These are phyloP conservation scores for Natrix natrix DNA, from an alignment of 2,797 vertebrate genomes.

Conservation along the genomic window DNA sequence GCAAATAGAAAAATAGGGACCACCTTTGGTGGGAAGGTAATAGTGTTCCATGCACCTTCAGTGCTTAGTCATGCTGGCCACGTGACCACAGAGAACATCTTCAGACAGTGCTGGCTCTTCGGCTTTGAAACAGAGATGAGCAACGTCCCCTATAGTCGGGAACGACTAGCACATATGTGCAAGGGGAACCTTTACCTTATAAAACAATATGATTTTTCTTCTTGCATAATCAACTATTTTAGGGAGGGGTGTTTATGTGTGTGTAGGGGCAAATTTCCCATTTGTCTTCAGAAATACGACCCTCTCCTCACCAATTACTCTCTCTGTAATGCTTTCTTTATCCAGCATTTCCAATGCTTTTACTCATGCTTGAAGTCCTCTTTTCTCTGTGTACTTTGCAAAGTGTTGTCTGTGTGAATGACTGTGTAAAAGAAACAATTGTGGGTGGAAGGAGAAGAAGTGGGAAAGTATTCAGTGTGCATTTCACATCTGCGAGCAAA, in stretches of 20 bases:
- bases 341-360: slow-evolving; percentile 46
- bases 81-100: too few species aligned
- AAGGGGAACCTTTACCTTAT: neutral
- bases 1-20: too few species aligned
- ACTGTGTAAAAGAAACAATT: slow-evolving; percentile 38
- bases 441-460: slow-evolving; percentile 33
- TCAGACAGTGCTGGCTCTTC: too few species aligned
- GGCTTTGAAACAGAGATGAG: too few species aligned
- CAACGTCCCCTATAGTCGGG: too few species aligned
- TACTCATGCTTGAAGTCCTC: slow-evolving; percentile 39
- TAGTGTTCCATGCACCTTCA: too few species aligned
- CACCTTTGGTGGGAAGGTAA: too few species aligned
- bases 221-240: neutral
- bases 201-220: neutral
- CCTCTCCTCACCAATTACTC: slow-evolving; percentile 8
- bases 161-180: too few species aligned
- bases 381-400: slow-evolving; percentile 34
- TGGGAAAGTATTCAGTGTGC: slow-evolving; percentile 24
- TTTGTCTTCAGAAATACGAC: slow-evolving; percentile 12
- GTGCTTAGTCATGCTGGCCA: too few species aligned
- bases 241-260: neutral
- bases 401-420: neutral
- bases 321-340: slow-evolving; percentile 4
- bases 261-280: neutral
- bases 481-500: slow-evolving; percentile 48